Evolutionary conservation across 2,113 vertebrate genomes (phyloP), one percentile per base, ranked within the genome.

Genomic region (Sinocyclocheilus grahami): DNA sequence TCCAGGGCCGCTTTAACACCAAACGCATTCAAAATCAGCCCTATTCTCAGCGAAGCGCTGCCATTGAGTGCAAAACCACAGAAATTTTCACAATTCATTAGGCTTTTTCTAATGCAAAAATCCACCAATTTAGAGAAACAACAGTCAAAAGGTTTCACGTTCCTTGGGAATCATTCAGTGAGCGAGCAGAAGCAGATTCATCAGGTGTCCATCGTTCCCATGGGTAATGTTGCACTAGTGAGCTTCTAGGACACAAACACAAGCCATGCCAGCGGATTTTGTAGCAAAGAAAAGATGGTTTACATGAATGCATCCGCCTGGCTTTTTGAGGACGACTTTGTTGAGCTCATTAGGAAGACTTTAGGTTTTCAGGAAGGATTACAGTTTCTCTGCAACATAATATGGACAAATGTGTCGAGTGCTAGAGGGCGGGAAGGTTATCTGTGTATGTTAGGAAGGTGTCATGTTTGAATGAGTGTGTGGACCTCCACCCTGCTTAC

Each of bases 11-110:
- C 71, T 77, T 65, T 53, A 60, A 51, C 67, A 76, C 46, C 69
- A 77, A 86, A 85, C 75, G 2, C 63, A 60, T 81, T 71, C 60
- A 69, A 85, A 85, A 77, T 74, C 71, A 85, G 81, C 51, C 9
- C 63, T 20, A 71, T 85, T 65, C 78, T 65, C 72, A 75, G 84
- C 42, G 46, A 77, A 77, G 22, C 58, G 13, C 71, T 12, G 62
- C 79, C 39, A 65, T 82, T 82, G 63, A 88, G 62, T 24, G 65
- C 78, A 82, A 79, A 84, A 30, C 33, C 60, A 22, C 60, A 39
- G 53, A n/a, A 71, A 79, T 75, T 22, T 78, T 80, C 69, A 46
- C 42, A 77, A 86, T 75, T 20, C 14, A 78, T 22, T 24, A 18
- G 53, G 5, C 72, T 13, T 76, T 24, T 74, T 48, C 9, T 74